Evolutionary conservation across 2,888 invertebrate species (phyloP).

Genomic region (Omphaloscelis lunosa): DNA sequence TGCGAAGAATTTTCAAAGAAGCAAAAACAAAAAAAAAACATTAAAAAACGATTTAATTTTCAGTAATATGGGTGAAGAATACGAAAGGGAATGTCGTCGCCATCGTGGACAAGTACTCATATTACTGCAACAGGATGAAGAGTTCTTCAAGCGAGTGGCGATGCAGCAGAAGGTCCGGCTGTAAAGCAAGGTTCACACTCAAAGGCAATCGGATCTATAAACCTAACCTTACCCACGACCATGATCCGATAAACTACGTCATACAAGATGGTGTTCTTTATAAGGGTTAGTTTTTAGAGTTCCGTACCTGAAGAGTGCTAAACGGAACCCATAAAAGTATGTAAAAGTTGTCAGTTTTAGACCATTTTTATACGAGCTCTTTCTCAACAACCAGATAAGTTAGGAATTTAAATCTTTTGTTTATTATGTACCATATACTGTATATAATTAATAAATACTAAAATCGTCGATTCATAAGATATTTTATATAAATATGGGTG

Average conservation of each 20-base stretch:
- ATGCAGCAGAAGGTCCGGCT: background rate
- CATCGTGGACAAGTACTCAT: background rate
- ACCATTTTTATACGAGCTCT: too few species aligned
- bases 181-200: background rate
- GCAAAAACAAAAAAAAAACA: background rate
- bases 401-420: too few species aligned
- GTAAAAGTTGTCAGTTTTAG: too few species aligned
- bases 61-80: background rate
- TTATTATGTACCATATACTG: too few species aligned
- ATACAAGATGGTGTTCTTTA: slow-evolving; percentile 2
- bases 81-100: background rate
- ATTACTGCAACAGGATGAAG: background rate
- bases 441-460: too few species aligned
- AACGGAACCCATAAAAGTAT: too few species aligned
- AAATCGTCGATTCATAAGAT: too few species aligned
- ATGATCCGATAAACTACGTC: background rate
- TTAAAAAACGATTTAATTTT: background rate
- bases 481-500: too few species aligned
- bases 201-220: background rate
- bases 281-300: background rate
- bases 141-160: background rate
- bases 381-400: too few species aligned
- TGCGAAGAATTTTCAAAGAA: too few species aligned
- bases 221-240: background rate
- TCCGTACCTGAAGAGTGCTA: too few species aligned